Base-by-base conservation (phyloP, 2,797 vertebrate genomes). In the Lepus townsendii region DNA sequence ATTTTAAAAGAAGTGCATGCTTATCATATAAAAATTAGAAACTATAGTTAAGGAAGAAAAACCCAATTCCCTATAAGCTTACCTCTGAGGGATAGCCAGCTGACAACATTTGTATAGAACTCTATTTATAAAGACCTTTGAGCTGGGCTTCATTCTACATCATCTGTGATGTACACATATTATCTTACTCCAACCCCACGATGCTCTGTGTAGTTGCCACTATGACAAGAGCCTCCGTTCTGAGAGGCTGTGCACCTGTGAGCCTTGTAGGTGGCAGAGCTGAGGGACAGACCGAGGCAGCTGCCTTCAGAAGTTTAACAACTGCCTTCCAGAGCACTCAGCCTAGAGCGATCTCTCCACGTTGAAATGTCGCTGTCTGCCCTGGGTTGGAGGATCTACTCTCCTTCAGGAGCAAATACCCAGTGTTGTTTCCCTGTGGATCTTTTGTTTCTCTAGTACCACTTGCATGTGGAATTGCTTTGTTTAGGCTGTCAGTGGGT, bases 1-100 rank as follows among this genome's bases (percentile, higher is more conserved):
- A 80, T 76, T 91, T 90, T 76, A 82, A 88, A 92, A 87, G 38
- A n/a, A 79, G 60, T 38, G 3, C 32, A n/a, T 52, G n/a, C 30
- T 82, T 66, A 71, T 16, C 66, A 3, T 62, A 83, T 47, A 60
- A 32, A 66, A 77, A 68, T 62, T 62, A 32, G 62, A 87, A 80
- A 52, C 35, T 19, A 80, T 1, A 60, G 22, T 65, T 84, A 52
- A 93, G 24, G 16, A 63, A 94, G 72, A 82, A 32, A 73, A 93
- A 71, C 13, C 22, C 24, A 47, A 60, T 19, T 62, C 38, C 32
- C 42, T 84, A 30, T 38, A 68, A 17, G 35, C n/a, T 72, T 13
- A 71, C 14, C 50, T 83, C 52, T 75, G 50, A 88, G 30, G 19
- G 80, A 52, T 62, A 79, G 71, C 8, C n/a, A 62, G 50, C 2